Evolutionary conservation across 2,888 invertebrate species (phyloP).

Genomic region (Aphidoletes aphidimyza): DNA sequence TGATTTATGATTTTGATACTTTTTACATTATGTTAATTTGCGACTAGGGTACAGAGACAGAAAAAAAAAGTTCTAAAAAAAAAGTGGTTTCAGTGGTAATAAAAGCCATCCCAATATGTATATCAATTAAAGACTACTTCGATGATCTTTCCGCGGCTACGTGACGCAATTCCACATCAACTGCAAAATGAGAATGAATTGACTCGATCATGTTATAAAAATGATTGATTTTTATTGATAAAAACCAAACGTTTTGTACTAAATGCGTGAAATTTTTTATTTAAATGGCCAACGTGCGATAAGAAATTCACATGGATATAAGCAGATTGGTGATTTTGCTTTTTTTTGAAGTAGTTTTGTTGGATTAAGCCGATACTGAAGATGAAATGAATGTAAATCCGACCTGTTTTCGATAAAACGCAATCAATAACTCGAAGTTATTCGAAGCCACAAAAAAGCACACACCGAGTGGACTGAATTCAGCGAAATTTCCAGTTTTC

Average conservation of each 20-base stretch:
- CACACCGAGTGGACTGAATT: too few relatives aligned
- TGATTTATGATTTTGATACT: constrained; percentile 38
- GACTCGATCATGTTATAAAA: neutral
- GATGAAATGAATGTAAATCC: constrained; percentile 33
- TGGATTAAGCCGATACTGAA: neutral
- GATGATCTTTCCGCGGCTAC: too few relatives aligned
- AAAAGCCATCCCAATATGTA: neutral
- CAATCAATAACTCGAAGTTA: neutral
- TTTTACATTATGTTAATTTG: constrained; percentile 33
- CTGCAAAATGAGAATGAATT: neutral
- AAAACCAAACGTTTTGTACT: neutral
- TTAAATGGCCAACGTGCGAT: too few relatives aligned
- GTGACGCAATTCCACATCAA: too few relatives aligned
- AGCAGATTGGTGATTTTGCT: too few relatives aligned
- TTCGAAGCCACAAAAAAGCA: too few relatives aligned
- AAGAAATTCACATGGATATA: too few relatives aligned
- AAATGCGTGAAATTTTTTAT: neutral
- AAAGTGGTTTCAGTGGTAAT: constrained; percentile 6
- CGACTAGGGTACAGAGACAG: neutral
- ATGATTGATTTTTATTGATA: neutral
- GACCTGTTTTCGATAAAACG: constrained; percentile 37
- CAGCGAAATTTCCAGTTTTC: constrained; percentile 17
- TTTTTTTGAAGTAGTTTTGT: neutral
- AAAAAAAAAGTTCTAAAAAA: neutral
- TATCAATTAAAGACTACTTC: neutral